phyloP scores from a whole-genome alignment of 2,113 vertebrate genomes.

The Pluvianellus socialis region DNA sequence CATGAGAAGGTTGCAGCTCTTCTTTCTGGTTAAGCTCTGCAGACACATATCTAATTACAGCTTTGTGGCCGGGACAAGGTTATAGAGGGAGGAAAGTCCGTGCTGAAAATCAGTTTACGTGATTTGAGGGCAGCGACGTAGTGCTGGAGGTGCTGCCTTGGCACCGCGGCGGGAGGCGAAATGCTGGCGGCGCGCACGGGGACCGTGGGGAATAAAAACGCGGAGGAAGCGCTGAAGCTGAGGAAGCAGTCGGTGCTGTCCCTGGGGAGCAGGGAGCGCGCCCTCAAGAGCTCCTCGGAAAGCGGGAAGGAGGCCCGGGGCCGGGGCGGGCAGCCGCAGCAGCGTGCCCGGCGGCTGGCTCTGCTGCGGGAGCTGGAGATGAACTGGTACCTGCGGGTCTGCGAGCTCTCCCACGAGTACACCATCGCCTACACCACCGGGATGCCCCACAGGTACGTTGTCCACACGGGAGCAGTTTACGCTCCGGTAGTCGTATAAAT shows the following conservation, averaged over 20 bases:
- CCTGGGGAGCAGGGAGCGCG: constrained; percentile 65
- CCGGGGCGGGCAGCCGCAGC: constrained; percentile 30
- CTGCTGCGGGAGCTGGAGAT: constrained; percentile 88
- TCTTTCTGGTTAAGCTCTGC: constrained; percentile 62
- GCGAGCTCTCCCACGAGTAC: constrained; percentile 83
- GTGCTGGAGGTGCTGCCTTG: neutral
- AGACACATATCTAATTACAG: constrained; percentile 86
- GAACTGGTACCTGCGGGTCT: constrained; percentile 89
- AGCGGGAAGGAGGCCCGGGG: constrained; percentile 69
- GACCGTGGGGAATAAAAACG: constrained; percentile 70
- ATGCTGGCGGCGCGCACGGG: constrained; percentile 90
- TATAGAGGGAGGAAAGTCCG: constrained; percentile 75
- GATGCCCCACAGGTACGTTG: constrained; percentile 90
- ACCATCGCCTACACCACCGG: constrained; percentile 82
- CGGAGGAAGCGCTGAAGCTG: constrained; percentile 72
- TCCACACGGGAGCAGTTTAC: rapidly evolving
- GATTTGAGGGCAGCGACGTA: constrained; percentile 43
- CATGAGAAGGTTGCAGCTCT: constrained; percentile 64
- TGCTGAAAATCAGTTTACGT: constrained; percentile 49
- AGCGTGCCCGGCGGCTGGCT: constrained; percentile 75
- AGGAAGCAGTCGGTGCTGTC: constrained; percentile 84
- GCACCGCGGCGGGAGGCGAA: neutral
- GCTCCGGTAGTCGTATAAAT: no score
- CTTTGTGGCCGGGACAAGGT: constrained; percentile 71
- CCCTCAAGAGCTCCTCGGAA: constrained; percentile 79